phyloP scores from a whole-genome alignment of 2,797 vertebrate genomes.

The Girardinus metallicus region DNA sequence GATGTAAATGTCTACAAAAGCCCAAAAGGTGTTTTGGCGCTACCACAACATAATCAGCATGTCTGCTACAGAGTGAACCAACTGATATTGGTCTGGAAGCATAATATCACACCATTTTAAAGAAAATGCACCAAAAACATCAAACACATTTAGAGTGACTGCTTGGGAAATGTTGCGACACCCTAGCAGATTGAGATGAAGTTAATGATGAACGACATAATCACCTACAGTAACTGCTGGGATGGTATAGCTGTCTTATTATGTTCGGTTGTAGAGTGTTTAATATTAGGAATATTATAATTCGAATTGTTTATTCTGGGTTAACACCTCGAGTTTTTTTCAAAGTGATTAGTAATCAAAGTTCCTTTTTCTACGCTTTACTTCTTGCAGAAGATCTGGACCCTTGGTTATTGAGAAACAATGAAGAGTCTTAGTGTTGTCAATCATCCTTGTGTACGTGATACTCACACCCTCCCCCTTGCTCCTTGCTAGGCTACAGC shows the following conservation, averaged over 20 bases:
- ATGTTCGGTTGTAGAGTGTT: neutral
- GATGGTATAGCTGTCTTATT: neutral
- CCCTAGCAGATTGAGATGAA: neutral
- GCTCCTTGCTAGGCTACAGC: too few species aligned
- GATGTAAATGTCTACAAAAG: slow-evolving; percentile 2
- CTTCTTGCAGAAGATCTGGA: too few species aligned
- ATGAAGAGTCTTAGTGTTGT: too few species aligned
- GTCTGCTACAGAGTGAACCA: neutral
- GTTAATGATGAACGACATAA: neutral
- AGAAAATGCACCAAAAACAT: neutral
- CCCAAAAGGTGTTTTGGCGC: neutral
- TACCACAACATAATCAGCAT: neutral
- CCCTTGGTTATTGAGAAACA: too few species aligned
- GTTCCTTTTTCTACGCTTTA: too few species aligned
- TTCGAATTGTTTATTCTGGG: neutral
- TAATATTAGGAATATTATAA: neutral
- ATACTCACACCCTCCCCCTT: too few species aligned
- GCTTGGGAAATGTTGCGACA: neutral
- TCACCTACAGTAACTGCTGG: neutral
- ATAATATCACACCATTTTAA: neutral
- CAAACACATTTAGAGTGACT: neutral
- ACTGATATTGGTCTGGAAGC: neutral
- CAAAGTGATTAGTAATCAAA: neutral
- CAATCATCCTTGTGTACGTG: too few species aligned
- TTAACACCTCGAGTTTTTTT: neutral